Evolutionary conservation across 1,140 invertebrate genomes (phyloP).

Genomic region (Drosophila ambigua): DNA sequence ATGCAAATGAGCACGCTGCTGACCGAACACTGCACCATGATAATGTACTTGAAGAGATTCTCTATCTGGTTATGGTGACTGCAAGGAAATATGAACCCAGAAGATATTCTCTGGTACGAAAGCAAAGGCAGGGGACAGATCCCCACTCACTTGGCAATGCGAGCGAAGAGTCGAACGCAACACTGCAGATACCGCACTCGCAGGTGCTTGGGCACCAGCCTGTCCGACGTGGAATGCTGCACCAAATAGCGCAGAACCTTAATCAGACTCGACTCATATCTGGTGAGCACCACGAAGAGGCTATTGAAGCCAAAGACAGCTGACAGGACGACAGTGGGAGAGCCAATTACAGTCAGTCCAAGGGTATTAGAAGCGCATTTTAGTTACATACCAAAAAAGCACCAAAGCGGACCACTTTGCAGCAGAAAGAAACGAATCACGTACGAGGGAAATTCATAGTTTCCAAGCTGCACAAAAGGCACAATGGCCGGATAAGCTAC

Average conservation of each 20-base stretch:
- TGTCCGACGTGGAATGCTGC: slow-evolving; percentile 51
- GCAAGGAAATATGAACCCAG: background rate
- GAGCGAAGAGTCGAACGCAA: slow-evolving; percentile 59
- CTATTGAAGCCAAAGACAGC: slow-evolving; percentile 73
- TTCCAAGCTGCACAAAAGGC: slow-evolving; percentile 51
- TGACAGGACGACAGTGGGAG: background rate
- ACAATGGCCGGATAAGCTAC: slow-evolving; percentile 66
- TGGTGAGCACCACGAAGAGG: slow-evolving; percentile 63
- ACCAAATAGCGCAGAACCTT: slow-evolving; percentile 55
- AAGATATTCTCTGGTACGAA: background rate
- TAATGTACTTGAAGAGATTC: slow-evolving; percentile 65
- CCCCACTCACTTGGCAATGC: slow-evolving; percentile 49
- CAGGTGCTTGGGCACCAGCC: slow-evolving; percentile 34
- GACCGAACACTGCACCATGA: slow-evolving; percentile 62
- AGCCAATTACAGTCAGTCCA: background rate
- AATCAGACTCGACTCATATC: slow-evolving; percentile 57
- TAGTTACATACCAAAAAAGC: slow-evolving; percentile 52
- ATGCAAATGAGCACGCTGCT: slow-evolving; percentile 72
- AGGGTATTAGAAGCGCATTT: background rate
- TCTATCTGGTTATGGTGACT: slow-evolving; percentile 64
- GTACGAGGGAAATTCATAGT: slow-evolving; percentile 55
- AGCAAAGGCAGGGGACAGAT: too few species aligned
- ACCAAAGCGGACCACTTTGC: slow-evolving; percentile 59
- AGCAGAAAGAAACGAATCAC: slow-evolving; percentile 60
- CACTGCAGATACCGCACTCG: slow-evolving; percentile 51